Conservation (phyloP, 2,888 invertebrate species). For the Smittia sp. region DNA sequence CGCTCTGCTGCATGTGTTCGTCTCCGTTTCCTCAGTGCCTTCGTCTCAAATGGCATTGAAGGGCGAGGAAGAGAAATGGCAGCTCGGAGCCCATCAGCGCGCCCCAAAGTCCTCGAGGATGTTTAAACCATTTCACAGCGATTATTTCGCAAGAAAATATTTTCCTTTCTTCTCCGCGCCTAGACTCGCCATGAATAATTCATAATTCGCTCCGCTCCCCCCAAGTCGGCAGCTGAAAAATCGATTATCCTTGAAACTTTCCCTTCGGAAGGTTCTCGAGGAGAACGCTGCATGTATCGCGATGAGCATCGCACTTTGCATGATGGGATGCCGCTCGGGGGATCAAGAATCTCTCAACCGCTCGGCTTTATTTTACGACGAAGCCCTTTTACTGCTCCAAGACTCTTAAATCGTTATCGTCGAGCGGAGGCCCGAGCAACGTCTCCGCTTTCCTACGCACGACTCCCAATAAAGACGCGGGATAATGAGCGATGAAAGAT, state of each 20-base stretch:
- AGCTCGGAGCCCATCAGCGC: not conserved
- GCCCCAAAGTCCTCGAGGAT: not conserved
- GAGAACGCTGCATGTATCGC: no score
- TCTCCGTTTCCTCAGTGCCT: not conserved
- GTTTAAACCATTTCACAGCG: not conserved
- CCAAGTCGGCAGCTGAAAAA: slow-evolving; percentile 11
- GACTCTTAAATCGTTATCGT: no score
- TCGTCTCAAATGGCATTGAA: not conserved
- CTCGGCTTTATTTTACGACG: no score
- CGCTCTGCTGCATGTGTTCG: not conserved
- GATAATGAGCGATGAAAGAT: not conserved
- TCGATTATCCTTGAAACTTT: slow-evolving; percentile 35
- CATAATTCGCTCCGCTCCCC: not conserved
- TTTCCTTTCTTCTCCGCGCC: not conserved
- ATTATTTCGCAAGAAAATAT: not conserved
- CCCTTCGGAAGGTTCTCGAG: not conserved
- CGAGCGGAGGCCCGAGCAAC: no score
- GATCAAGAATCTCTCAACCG: no score
- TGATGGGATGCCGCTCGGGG: no score
- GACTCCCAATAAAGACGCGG: no score
- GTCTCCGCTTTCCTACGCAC: no score
- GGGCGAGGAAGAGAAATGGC: not conserved
- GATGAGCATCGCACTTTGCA: no score
- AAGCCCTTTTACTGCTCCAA: no score
- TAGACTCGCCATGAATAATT: slow-evolving; percentile 22